These are phyloP conservation scores for Marronus borbonicus DNA, from an alignment of 2,888 invertebrate genomes.

Conservation along the genomic window DNA sequence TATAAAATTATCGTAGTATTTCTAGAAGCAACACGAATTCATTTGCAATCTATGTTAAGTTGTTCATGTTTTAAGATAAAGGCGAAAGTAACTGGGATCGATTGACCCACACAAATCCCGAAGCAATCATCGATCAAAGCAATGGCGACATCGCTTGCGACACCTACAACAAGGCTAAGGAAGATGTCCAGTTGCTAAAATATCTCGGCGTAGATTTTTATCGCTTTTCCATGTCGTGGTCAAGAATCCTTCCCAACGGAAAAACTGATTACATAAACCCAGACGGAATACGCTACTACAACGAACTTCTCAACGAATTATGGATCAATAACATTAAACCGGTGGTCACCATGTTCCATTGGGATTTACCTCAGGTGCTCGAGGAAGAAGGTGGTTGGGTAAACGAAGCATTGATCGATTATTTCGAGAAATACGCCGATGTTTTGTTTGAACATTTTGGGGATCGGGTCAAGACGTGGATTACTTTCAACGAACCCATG, in stretches of 20 bases:
- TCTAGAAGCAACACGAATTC: no score
- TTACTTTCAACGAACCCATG: conserved; percentile 55
- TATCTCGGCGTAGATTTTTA: conserved; percentile 68
- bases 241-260: conserved; percentile 76
- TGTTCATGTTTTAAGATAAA: conserved; percentile 67
- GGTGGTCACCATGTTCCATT: conserved; percentile 77
- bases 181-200: conserved; percentile 59
- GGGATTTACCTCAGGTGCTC: conserved; percentile 76
- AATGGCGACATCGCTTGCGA: conserved; percentile 63
- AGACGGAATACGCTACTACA: conserved; percentile 78
- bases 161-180: conserved; percentile 60
- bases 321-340: conserved; percentile 73
- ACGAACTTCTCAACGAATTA: conserved; percentile 75
- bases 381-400: conserved; percentile 78
- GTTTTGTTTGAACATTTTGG: conserved; percentile 71
- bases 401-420: conserved; percentile 75
- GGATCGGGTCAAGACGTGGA: conserved; percentile 64
- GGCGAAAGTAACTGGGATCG: conserved; percentile 73
- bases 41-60: background rate
- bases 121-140: conserved; percentile 57
- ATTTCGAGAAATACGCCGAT: conserved; percentile 76
- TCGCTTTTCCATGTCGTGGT: conserved; percentile 76
- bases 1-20: no score
- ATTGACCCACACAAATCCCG: conserved; percentile 67
- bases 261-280: conserved; percentile 73